phyloP scores from a whole-genome alignment of 1,140 invertebrate species.

The Artemia franciscana region DNA sequence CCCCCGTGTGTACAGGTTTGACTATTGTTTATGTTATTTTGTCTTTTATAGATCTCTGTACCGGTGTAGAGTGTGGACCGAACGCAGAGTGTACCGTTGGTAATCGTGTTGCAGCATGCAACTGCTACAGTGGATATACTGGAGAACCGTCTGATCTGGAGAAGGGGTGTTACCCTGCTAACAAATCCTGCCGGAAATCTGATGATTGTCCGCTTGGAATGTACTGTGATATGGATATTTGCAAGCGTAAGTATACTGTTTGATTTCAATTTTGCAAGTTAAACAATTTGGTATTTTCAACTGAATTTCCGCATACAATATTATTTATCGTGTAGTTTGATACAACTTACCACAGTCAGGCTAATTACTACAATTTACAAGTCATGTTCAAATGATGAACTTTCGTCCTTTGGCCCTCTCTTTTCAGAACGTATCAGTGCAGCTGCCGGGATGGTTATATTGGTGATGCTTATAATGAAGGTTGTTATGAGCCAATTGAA shows the following conservation, averaged over 20 bases:
- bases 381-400: too few species aligned
- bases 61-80: slow-evolving; percentile 41
- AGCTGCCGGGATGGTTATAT: slow-evolving; percentile 46
- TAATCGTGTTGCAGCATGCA: slow-evolving; percentile 45
- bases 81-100: slow-evolving; percentile 54
- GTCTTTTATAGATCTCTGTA: slow-evolving; percentile 39
- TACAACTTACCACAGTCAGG: too few species aligned
- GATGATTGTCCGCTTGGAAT: slow-evolving; percentile 46
- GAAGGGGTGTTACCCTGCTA: slow-evolving; percentile 48
- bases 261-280: slow-evolving; percentile 5
- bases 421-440: slow-evolving; percentile 58
- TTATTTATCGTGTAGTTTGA: too few species aligned
- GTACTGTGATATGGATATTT: slow-evolving; percentile 54
- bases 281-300: slow-evolving; percentile 8
- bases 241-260: slow-evolving; percentile 36
- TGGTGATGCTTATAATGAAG: slow-evolving; percentile 54
- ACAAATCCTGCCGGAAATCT: slow-evolving; percentile 38
- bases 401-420: too few species aligned
- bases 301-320: slow-evolving; percentile 4
- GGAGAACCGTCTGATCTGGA: slow-evolving; percentile 40
- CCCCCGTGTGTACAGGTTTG: too few species aligned
- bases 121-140: slow-evolving; percentile 46
- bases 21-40: too few species aligned
- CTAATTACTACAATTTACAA: too few species aligned
- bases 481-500: slow-evolving; percentile 48